phyloP scores from a whole-genome alignment of 2,888 invertebrate genomes.

The Rhynchonema sp. region DNA sequence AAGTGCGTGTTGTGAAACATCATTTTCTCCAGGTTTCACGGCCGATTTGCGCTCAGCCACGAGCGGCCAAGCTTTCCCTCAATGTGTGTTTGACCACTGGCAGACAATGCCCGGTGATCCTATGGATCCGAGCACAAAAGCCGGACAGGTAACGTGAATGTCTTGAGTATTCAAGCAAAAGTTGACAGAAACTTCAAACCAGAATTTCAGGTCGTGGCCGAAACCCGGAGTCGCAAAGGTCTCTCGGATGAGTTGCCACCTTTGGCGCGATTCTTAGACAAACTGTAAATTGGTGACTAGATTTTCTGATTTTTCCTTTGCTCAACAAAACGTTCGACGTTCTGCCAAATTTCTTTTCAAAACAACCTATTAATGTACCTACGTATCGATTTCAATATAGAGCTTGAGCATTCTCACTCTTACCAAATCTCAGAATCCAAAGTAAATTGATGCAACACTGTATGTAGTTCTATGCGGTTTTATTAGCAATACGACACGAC shows the following conservation, averaged over 20 bases:
- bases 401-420: too few relatives aligned
- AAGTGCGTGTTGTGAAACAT: too few relatives aligned
- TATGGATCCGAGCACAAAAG: neutral
- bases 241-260: slow-evolving; percentile 93
- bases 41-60: slow-evolving; percentile 11
- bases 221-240: slow-evolving; percentile 95
- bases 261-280: slow-evolving; percentile 84
- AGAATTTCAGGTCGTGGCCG: slow-evolving; percentile 38
- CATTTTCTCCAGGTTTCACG: slow-evolving; percentile 10
- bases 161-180: neutral
- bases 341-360: too few relatives aligned
- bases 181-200: neutral
- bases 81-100: slow-evolving; percentile 16
- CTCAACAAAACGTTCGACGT: too few relatives aligned
- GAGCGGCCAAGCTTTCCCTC: slow-evolving; percentile 14
- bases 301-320: too few relatives aligned
- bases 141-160: neutral
- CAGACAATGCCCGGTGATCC: slow-evolving; percentile 10
- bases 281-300: slow-evolving; percentile 63
- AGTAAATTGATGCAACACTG: too few relatives aligned
- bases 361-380: too few relatives aligned
- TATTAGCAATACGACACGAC: too few relatives aligned
- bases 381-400: too few relatives aligned
- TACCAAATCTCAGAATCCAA: too few relatives aligned
- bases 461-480: too few relatives aligned